Evolutionary conservation across 2,113 vertebrate species (phyloP), one percentile per base, ranked within the genome.

Genomic region (Entomyzon cyanotis): DNA sequence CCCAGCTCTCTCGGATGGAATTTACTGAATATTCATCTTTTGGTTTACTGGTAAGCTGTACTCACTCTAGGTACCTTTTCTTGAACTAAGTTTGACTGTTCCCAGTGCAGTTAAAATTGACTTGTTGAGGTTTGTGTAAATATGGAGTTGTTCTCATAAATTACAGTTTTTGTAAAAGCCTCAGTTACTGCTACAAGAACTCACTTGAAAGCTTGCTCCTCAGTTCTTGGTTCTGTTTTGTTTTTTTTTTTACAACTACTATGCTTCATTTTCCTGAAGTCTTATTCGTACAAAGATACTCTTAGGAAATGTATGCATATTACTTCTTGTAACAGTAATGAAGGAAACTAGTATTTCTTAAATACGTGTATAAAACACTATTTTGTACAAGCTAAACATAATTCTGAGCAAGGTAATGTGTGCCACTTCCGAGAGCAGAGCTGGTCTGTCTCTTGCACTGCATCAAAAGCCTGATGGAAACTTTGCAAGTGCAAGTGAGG

Each of bases 71-170:
- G 55, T 50, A 68, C 49, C 20, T 86, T 92, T 87, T 79, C 44
- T 68, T 91, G 74, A 81, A n/a, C 53, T 64, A 70, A 68, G n/a
- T 89, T 53, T 73, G 33, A 21, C 59, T 88, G 2, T 89, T 96
- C 59, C 46, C 78, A 64, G 28, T 84, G 79, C 80, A 84, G 56
- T 65, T 90, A 35, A 87, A 90, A 84, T 22, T 13, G n/a, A 37
- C 39, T 88, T 87, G 31, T 71, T 73, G 71, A 91, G 62, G 39
- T 87, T 74, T 89, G 21, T 79, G 49, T 95, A 77, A 91, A 79
- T 82, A 87, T 62, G 64, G 90, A 91, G 58, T 47, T 77, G 56
- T 86, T 95, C 78, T 90, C 62, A 62, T 87, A 75, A 94, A 84
- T 83, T 60, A 84, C 24, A 76, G 28, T 46, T 84, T 83, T 49